Conservation (phyloP, 2,113 vertebrate species). For the Acinonyx jubatus region DNA sequence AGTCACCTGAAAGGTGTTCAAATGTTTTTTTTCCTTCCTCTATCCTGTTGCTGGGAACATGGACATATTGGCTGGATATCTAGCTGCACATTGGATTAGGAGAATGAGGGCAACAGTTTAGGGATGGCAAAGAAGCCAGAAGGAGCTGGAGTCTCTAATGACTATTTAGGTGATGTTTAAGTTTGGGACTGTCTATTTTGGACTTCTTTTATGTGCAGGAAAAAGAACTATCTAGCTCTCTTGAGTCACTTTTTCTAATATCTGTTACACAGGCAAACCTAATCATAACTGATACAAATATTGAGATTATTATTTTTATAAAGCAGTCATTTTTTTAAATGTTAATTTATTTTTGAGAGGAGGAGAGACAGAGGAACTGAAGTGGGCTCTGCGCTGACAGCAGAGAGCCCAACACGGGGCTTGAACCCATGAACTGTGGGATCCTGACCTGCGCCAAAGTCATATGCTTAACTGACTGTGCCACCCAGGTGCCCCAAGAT, state of each 20-base stretch:
- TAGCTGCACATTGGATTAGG: neutral
- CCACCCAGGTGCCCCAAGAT: neutral
- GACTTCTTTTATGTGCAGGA: neutral
- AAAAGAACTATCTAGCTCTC: neutral
- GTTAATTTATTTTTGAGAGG: too few relatives aligned
- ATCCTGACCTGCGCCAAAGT: too few relatives aligned
- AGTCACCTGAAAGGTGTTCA: neutral
- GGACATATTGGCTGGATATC: neutral
- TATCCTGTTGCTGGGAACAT: neutral
- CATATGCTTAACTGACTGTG: too few relatives aligned
- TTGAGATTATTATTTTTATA: neutral
- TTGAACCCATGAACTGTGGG: too few relatives aligned
- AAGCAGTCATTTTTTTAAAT: too few relatives aligned
- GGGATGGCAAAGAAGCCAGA: neutral
- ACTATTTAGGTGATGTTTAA: neutral
- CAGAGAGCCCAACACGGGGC: too few relatives aligned
- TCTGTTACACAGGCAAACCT: neutral
- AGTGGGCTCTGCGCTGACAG: too few relatives aligned
- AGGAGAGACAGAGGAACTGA: too few relatives aligned
- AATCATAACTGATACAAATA: neutral
- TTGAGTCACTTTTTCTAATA: neutral
- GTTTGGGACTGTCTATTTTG: neutral
- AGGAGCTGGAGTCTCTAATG: neutral
- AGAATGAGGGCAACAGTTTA: neutral
- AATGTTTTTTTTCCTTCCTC: neutral